Percentiles rank a stretch among this genome's conserved stretches.
phyloP scores from a whole-genome alignment of 1,140 invertebrate species.

The Bombus confusus region DNA sequence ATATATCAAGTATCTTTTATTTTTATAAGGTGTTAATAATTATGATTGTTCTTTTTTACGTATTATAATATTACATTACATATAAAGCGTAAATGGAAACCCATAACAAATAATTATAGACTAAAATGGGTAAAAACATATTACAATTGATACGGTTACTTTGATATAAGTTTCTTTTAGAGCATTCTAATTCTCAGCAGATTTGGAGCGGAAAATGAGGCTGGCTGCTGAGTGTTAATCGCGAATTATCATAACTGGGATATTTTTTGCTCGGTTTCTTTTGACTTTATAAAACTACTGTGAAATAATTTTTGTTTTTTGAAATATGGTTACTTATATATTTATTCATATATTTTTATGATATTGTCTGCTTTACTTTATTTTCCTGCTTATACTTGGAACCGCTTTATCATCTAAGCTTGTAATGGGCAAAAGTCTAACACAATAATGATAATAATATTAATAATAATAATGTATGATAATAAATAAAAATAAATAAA shows the following conservation, averaged over 20 bases:
- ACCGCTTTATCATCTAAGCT: no score
- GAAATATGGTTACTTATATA: not conserved
- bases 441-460: no score
- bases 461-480: no score
- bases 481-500: no score
- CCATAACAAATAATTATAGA: not conserved
- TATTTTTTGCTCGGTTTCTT: constrained; percentile 21
- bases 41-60: no score
- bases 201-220: constrained; percentile 36
- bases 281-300: not conserved
- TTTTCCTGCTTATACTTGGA: no score
- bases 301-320: not conserved
- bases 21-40: no score
- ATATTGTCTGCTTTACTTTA: no score
- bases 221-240: not conserved
- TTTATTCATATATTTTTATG: no score
- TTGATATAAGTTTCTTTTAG: not conserved
- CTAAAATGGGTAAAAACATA: not conserved
- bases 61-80: no score
- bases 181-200: not conserved
- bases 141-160: not conserved
- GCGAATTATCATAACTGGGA: not conserved
- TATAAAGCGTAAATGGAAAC: not conserved
- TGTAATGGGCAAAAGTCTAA: no score
- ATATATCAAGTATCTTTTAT: no score